Conservation (phyloP, 2,797 vertebrate genomes). For the Sebastes nivosus region DNA sequence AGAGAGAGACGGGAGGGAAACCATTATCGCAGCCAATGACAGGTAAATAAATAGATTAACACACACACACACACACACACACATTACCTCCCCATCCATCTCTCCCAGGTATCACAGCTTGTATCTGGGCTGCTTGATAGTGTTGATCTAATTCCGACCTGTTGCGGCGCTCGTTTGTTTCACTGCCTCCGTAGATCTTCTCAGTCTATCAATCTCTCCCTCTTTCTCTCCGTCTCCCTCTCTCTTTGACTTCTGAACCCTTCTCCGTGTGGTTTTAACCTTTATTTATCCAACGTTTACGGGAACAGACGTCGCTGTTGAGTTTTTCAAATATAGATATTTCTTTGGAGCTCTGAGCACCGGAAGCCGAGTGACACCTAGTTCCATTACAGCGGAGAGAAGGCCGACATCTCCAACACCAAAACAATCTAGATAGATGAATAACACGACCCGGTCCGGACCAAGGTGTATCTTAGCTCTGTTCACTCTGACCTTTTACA, state of each 20-base stretch:
- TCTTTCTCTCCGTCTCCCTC: neutral
- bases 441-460: no score
- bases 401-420: no score
- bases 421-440: no score
- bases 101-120: conserved; percentile 75
- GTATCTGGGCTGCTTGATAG: conserved; percentile 81
- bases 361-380: no score
- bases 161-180: conserved; percentile 74
- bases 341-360: no score
- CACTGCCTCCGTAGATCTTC: conserved; percentile 56
- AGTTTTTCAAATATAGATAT: no score
- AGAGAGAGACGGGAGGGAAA: conserved; percentile 73
- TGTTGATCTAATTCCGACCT: conserved; percentile 81
- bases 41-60: conserved; percentile 83
- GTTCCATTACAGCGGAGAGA: no score
- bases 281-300: neutral
- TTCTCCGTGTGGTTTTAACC: neutral
- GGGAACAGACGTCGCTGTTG: no score
- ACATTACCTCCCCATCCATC: conserved; percentile 9
- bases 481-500: no score
- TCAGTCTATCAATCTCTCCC: conserved; percentile 40
- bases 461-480: no score
- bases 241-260: conserved; percentile 17
- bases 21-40: conserved; percentile 82
- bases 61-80: neutral